phyloP scores from a whole-genome alignment of 1,140 invertebrate species.

The Hylyphantes graminicola region DNA sequence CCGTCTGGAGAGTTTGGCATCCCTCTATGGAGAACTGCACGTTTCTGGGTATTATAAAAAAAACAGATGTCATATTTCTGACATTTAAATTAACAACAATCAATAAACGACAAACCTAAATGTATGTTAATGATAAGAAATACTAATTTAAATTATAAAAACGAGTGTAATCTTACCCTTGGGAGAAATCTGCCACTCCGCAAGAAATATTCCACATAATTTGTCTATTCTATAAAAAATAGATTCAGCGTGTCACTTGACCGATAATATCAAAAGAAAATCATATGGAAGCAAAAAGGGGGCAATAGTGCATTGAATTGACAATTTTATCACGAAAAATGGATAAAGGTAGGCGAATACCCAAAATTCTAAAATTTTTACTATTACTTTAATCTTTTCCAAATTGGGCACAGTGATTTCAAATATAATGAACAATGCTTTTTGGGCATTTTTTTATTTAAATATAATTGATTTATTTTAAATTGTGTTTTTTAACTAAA shows the following conservation, averaged over 20 bases:
- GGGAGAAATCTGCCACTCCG: slow-evolving; percentile 57
- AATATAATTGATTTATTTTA: too few relatives aligned
- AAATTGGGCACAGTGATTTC: too few relatives aligned
- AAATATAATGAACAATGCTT: too few relatives aligned
- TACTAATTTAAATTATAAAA: neutral
- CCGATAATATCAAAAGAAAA: too few relatives aligned
- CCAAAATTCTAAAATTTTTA: too few relatives aligned
- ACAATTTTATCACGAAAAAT: neutral
- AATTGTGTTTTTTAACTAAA: too few relatives aligned
- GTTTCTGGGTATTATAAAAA: slow-evolving; percentile 32
- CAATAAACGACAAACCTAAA: neutral
- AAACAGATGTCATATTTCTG: neutral
- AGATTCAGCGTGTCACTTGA: too few relatives aligned
- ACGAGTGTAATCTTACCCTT: slow-evolving; percentile 21
- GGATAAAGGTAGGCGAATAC: too few relatives aligned
- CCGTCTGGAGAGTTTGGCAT: slow-evolving; percentile 48
- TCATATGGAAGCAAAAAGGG: too few relatives aligned
- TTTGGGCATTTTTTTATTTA: too few relatives aligned
- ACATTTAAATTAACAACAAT: neutral
- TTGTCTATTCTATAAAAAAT: slow-evolving; percentile 41
- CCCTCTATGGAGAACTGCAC: slow-evolving; percentile 60
- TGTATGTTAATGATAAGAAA: neutral
- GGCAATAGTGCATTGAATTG: too few relatives aligned
- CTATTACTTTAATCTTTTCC: too few relatives aligned
- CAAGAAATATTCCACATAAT: slow-evolving; percentile 59